A percentile compares a stretch with the other conserved stretches of the same genome.
These are phyloP conservation scores for Trissonchulus sp. DNA, from an alignment of 2,888 invertebrate species.

Conservation along the genomic window DNA sequence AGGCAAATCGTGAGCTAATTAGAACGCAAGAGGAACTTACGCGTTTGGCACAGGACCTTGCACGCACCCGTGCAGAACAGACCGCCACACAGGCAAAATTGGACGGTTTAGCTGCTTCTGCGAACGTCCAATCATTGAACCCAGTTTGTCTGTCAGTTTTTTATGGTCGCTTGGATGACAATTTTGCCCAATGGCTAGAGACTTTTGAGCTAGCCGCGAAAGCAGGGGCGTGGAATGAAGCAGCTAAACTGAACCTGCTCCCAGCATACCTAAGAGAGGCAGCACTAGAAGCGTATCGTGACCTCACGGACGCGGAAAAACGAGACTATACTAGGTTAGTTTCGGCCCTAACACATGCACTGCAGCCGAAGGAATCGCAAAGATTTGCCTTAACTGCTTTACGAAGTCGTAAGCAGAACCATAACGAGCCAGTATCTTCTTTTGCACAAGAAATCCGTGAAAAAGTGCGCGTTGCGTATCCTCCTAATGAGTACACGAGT, in stretches of 20 bases:
- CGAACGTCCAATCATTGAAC: neutral
- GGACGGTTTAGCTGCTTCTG: too few species aligned
- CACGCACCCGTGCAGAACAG: too few species aligned
- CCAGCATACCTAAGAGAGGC: too few species aligned
- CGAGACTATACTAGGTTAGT: neutral
- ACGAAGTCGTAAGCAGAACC: neutral
- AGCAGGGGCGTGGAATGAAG: constrained; percentile 13
- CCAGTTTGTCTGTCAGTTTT: neutral
- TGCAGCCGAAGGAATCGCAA: neutral
- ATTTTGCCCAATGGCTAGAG: neutral
- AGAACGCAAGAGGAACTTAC: too few species aligned
- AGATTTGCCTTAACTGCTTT: neutral
- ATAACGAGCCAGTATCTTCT: too few species aligned
- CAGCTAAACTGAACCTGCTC: constrained; percentile 1
- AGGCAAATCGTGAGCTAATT: too few species aligned
- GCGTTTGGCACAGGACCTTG: too few species aligned
- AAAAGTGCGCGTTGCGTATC: neutral
- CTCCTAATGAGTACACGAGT: too few species aligned
- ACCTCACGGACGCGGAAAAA: too few species aligned
- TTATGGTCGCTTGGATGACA: neutral
- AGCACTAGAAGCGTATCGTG: neutral
- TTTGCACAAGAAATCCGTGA: neutral
- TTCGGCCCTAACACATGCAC: neutral
- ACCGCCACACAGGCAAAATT: too few species aligned
- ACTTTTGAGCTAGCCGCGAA: too few species aligned